A percentile compares a stretch with the other conserved stretches of the same genome.
These are phyloP conservation scores for Copidosoma aretas DNA, from an alignment of 2,888 invertebrate species.

Conservation along the genomic window DNA sequence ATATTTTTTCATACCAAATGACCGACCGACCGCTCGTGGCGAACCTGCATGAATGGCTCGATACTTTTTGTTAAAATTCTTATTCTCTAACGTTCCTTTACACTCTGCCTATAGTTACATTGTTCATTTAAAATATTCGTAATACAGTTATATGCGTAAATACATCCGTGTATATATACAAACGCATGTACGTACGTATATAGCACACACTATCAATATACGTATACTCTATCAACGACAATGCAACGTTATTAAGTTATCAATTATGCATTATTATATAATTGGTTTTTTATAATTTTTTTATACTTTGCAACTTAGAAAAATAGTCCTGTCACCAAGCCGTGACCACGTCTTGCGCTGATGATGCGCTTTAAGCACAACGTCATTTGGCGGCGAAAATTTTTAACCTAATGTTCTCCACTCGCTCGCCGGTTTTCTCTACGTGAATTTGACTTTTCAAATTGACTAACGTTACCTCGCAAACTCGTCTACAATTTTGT, in stretches of 20 bases:
- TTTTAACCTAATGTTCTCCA: not conserved
- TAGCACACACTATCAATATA: slow-evolving; percentile 46
- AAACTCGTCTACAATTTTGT: slow-evolving; percentile 12
- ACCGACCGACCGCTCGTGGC: slow-evolving; percentile 30
- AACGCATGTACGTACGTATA: slow-evolving; percentile 24
- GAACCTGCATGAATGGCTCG: slow-evolving; percentile 26
- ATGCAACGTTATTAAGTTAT: slow-evolving; percentile 62
- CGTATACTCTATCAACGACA: slow-evolving; percentile 62
- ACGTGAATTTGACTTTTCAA: slow-evolving; percentile 37
- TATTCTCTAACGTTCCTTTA: slow-evolving; percentile 52
- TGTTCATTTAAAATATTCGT: slow-evolving; percentile 54
- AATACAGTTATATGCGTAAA: slow-evolving; percentile 47
- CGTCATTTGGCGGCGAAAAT: not conserved
- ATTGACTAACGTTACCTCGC: slow-evolving; percentile 39
- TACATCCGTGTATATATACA: slow-evolving; percentile 26
- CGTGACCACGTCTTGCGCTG: slow-evolving; percentile 54
- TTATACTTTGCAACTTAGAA: slow-evolving; percentile 62
- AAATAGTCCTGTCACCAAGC: slow-evolving; percentile 57
- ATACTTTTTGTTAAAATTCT: slow-evolving; percentile 17
- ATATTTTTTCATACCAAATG: slow-evolving; percentile 5
- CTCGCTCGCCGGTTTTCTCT: not conserved
- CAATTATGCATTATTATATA: slow-evolving; percentile 19
- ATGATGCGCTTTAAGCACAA: slow-evolving; percentile 2
- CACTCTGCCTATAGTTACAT: slow-evolving; percentile 44
- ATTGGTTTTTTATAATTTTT: not conserved